These are phyloP conservation scores for Melanophora roralis DNA, from an alignment of 2,888 invertebrate genomes.

Conservation along the genomic window DNA sequence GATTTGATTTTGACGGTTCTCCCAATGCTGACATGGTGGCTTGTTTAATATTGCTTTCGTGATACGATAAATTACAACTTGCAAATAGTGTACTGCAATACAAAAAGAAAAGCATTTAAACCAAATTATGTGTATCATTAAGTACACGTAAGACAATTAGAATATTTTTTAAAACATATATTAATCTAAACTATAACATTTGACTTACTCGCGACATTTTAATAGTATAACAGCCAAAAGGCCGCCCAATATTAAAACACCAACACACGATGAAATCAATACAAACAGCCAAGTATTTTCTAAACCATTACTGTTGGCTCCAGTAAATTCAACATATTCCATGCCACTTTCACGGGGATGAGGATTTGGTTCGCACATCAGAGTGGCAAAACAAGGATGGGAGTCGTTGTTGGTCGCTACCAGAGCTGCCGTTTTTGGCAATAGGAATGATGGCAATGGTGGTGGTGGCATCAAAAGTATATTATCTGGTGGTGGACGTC, in stretches of 20 bases:
- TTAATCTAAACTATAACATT: too few relatives aligned
- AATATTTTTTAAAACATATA: not conserved
- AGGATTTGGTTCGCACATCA: conserved; percentile 81
- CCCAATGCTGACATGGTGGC: conserved; percentile 80
- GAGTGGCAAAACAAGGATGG: conserved; percentile 82
- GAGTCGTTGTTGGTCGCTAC: conserved; percentile 79
- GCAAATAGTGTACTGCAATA: conserved; percentile 64
- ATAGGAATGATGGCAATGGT: conserved; percentile 86
- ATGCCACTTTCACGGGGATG: conserved; percentile 81
- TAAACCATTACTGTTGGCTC: conserved; percentile 78
- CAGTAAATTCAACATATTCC: conserved; percentile 88
- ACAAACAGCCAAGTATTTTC: conserved; percentile 91
- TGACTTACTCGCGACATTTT: conserved; percentile 87
- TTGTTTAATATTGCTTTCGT: conserved; percentile 78
- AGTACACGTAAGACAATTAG: not conserved
- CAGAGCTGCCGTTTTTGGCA: conserved; percentile 74
- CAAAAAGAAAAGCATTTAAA: not conserved
- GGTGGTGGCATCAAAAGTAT: conserved; percentile 91
- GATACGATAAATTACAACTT: conserved; percentile 75
- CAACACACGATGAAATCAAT: conserved; percentile 87
- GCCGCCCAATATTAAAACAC: conserved; percentile 87
- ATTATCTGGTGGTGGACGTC: conserved; percentile 84
- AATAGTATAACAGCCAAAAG: conserved; percentile 87
- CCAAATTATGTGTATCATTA: not conserved
- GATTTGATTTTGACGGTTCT: conserved; percentile 78